Evolutionary conservation across 1,140 invertebrate species (phyloP), one percentile per base, ranked within the genome.

Genomic region (Drosophila carrolli): DNA sequence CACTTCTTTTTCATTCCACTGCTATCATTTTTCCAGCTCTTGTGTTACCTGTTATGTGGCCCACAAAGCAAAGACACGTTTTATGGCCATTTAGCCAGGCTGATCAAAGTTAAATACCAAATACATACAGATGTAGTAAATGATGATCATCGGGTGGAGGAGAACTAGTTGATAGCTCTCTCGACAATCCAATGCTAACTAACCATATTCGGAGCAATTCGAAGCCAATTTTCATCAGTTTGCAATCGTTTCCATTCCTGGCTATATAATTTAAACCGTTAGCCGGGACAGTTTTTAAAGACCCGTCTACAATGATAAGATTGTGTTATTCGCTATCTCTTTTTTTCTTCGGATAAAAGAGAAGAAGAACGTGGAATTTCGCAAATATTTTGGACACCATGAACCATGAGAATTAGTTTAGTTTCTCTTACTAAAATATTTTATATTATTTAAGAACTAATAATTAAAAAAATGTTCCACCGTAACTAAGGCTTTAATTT

Each of bases 201-300:
- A 51, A 48, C 46, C 65, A 66, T 66, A 66, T 68, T 68, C 9
- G 65, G 65, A 68, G 38, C 61, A 65, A 68, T 67, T 65, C 38
- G 19, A 53, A 51, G 46, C 60, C 60, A 66, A 44, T 66, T 68
- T 68, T 46, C 46, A 67, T 40, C 46, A 27, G 61, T n/a, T 10
- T 66, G 61, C 65, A 65, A 65, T 66, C 41, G 60, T 46, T 68
- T 68, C 29, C 37, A 37, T 53, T 66, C 61, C 37, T 19, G 61
- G 60, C 27, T 44, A 65, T 43, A 53, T 10, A 23, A 10, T 38
- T 62, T 38, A 16, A 14, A 68, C 65, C 65, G 65, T 68, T 68
- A 66, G 41, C n/a, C 50, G 59, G 50, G 38, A 27, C 27, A 35
- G 37, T 55, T 63, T 63, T 10, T 16, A 55, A 63, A 55, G 55